Percentiles rank a stretch among this genome's conserved stretches.
These are phyloP conservation scores for Slavum lentiscoides DNA, from an alignment of 2,888 invertebrate genomes.

Conservation along the genomic window DNA sequence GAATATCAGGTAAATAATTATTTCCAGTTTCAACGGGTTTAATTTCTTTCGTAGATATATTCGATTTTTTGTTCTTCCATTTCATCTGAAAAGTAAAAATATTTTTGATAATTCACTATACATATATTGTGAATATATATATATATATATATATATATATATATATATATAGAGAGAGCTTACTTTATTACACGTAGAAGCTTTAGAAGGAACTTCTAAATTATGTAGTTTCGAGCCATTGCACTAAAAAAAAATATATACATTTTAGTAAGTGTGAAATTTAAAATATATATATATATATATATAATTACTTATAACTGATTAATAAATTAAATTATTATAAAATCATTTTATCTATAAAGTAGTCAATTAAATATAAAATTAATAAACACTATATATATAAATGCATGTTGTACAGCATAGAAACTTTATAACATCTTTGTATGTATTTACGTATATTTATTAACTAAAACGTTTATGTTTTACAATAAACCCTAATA, in stretches of 20 bases:
- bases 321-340: no score
- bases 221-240: not conserved
- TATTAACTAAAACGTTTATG: no score
- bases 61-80: slow-evolving; percentile 35
- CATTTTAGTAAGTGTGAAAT: no score
- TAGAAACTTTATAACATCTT: no score
- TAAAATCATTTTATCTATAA: no score
- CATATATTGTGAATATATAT: not conserved
- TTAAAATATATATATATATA: no score
- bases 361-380: no score
- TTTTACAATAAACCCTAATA: no score
- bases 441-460: no score
- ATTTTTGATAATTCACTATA: not conserved
- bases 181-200: not conserved
- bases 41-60: slow-evolving; percentile 2
- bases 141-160: not conserved
- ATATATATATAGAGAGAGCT: not conserved
- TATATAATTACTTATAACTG: no score
- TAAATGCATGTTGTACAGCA: no score
- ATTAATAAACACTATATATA: no score
- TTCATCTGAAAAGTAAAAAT: slow-evolving; percentile 15
- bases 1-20: slow-evolving; percentile 25
- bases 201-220: not conserved
- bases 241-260: slow-evolving; percentile 6
- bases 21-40: slow-evolving; percentile 1